These are phyloP conservation scores for Paedocypris sp. DNA, from an alignment of 2,113 vertebrate genomes.

Conservation along the genomic window DNA sequence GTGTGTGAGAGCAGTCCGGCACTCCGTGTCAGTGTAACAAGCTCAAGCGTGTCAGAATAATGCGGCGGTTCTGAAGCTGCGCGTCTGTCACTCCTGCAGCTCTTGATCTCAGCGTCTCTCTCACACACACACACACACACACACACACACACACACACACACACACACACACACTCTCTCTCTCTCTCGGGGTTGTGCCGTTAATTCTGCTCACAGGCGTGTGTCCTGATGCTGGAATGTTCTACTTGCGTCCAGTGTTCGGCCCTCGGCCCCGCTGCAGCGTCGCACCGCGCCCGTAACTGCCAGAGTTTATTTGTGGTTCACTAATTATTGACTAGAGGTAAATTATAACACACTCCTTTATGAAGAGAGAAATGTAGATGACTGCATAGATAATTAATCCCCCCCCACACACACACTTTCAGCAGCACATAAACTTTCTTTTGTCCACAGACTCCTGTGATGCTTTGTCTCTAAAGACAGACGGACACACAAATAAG, in stretches of 20 bases:
- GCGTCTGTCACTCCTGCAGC: slow-evolving; percentile 15
- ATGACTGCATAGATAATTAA: slow-evolving; percentile 80
- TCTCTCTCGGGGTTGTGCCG: no score
- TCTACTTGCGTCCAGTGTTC: no score
- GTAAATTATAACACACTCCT: slow-evolving; percentile 92
- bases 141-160: no score
- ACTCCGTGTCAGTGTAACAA: slow-evolving; percentile 29
- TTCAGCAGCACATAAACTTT: no score
- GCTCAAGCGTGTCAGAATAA: slow-evolving; percentile 26
- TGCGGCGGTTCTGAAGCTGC: slow-evolving; percentile 31
- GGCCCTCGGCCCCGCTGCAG: slow-evolving; percentile 69
- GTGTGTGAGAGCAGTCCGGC: slow-evolving; percentile 52
- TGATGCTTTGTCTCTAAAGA: no score
- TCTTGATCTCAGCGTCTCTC: slow-evolving; percentile 16
- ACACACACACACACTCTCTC: no score
- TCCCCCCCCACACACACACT: no score
- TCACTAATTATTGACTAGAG: slow-evolving; percentile 99
- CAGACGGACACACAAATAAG: no score
- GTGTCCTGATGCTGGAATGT: no score
- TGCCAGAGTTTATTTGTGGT: slow-evolving; percentile 97
- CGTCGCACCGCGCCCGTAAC: slow-evolving; percentile 93
- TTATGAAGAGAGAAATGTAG: slow-evolving; percentile 95
- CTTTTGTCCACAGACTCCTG: no score
- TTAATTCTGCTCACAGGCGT: no score
- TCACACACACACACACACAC: no score